phyloP scores from a whole-genome alignment of 2,797 vertebrate genomes.

The Amphiprion clarkii region DNA sequence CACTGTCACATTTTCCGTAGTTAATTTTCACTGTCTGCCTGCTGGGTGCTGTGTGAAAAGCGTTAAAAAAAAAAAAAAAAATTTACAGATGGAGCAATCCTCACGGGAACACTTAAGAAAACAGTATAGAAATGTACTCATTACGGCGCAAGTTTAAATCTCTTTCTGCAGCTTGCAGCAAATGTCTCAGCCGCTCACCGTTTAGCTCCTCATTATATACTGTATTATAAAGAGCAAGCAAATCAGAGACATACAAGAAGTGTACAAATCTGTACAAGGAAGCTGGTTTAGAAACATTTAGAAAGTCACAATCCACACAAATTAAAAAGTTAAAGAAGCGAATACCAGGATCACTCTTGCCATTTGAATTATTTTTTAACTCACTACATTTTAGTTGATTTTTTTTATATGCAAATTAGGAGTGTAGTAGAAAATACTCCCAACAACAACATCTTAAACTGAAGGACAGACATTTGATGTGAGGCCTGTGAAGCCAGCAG shows the following conservation, averaged over 20 bases:
- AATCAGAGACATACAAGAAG: neutral
- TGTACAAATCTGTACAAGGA: neutral
- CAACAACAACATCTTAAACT: neutral
- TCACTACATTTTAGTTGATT: neutral
- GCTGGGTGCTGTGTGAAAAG: constrained; percentile 47
- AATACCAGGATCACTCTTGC: too few species aligned
- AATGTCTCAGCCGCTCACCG: neutral
- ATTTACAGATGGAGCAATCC: constrained; percentile 35
- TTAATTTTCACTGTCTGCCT: constrained; percentile 54
- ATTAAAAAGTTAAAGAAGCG: too few species aligned
- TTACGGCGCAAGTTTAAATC: constrained; percentile 1
- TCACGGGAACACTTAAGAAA: constrained; percentile 29
- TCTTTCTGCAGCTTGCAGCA: neutral
- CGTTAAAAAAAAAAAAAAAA: too few species aligned
- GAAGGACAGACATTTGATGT: neutral
- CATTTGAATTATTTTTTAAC: too few species aligned
- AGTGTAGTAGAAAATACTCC: neutral
- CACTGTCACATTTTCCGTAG: constrained; percentile 69
- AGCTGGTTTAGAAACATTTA: neutral
- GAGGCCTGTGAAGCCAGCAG: too few species aligned
- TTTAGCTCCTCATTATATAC: neutral
- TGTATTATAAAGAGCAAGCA: neutral
- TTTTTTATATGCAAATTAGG: neutral
- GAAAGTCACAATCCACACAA: neutral
- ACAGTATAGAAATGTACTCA: constrained; percentile 29